Evolutionary conservation across 1,140 invertebrate genomes (phyloP).

Genomic region (Anoplolepis gracilipes): DNA sequence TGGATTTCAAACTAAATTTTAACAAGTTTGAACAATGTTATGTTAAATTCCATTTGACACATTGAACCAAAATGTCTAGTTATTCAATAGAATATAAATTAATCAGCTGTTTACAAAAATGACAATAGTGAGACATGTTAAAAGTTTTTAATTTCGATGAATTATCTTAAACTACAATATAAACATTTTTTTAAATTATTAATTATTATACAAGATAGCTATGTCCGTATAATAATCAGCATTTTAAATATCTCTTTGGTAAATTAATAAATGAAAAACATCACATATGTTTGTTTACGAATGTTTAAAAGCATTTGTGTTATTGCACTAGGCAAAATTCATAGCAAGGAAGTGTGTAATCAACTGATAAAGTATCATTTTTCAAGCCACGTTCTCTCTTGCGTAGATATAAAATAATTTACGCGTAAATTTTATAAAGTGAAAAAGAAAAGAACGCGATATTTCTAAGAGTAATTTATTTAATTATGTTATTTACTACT

Average conservation of each 20-base stretch:
- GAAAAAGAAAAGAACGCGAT: not conserved
- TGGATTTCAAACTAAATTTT: not conserved
- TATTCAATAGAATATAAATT: not conserved
- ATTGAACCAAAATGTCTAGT: not conserved
- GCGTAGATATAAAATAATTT: not conserved
- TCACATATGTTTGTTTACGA: not conserved
- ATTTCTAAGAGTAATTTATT: constrained; percentile 4
- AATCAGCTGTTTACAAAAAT: not conserved
- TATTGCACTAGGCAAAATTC: not conserved
- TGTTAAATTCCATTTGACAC: not conserved
- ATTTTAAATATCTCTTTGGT: not conserved
- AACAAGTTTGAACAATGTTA: not conserved
- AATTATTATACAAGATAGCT: not conserved
- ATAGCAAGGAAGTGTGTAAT: not conserved
- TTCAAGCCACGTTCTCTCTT: not conserved
- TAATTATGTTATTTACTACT: constrained; percentile 3
- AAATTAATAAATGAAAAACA: constrained; percentile 10
- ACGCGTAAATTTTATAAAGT: not conserved
- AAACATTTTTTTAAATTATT: not conserved
- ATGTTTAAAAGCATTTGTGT: not conserved
- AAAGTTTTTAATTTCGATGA: not conserved
- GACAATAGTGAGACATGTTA: not conserved
- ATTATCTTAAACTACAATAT: not conserved
- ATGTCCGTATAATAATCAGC: not conserved
- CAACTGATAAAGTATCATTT: not conserved